Evolutionary conservation across 2,797 vertebrate genomes (phyloP).

Genomic region (Pangasius larnaudii): DNA sequence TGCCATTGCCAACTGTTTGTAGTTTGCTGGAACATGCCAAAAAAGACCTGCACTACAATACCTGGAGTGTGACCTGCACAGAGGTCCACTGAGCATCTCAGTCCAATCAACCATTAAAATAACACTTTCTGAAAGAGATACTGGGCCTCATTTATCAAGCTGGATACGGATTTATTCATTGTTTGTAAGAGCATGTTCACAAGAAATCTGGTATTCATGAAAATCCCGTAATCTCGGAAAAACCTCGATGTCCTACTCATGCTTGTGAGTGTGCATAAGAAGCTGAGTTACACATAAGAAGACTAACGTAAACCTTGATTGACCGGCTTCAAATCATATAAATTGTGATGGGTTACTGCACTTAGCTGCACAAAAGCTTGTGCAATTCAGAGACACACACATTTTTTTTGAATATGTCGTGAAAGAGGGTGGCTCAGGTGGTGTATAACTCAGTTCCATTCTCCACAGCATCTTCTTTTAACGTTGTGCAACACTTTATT

Average conservation of each 20-base stretch:
- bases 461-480: background rate
- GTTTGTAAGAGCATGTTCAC: too few relatives aligned
- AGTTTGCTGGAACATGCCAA: slow-evolving; percentile 77
- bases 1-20: slow-evolving; percentile 75
- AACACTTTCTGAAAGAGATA: background rate
- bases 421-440: background rate
- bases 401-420: background rate
- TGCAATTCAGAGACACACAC: background rate
- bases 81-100: slow-evolving; percentile 61
- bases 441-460: background rate
- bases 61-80: slow-evolving; percentile 67
- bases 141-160: background rate
- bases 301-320: background rate
- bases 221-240: background rate
- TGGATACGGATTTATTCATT: background rate
- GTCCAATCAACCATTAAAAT: slow-evolving; percentile 63
- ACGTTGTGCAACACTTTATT: background rate
- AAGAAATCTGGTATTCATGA: background rate
- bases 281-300: background rate
- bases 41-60: slow-evolving; percentile 67
- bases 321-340: background rate
- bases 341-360: background rate
- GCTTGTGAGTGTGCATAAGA: background rate
- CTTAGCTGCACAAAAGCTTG: background rate
- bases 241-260: background rate